These are phyloP conservation scores for Nyctalus aviator DNA, from an alignment of 2,797 vertebrate species.

Conservation along the genomic window DNA sequence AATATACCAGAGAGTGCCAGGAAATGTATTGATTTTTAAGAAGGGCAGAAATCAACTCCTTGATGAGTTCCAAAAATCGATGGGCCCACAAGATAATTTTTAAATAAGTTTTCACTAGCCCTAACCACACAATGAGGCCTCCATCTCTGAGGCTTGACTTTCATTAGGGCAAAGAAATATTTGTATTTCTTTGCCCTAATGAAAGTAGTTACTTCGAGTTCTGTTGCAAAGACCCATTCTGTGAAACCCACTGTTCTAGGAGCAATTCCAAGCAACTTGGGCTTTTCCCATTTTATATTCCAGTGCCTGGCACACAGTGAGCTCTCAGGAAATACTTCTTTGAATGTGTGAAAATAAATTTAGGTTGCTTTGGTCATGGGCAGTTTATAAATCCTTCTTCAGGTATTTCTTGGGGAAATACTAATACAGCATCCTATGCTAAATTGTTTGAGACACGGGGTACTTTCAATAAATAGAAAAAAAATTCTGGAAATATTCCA, in stretches of 20 bases:
- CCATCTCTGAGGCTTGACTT: neutral
- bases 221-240: neutral
- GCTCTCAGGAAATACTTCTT: neutral
- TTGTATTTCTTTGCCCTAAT: too few species aligned
- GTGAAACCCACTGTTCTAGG: neutral
- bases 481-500: constrained; percentile 14
- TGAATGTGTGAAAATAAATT: neutral
- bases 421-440: neutral
- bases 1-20: neutral
- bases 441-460: neutral
- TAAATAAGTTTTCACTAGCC: neutral
- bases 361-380: neutral
- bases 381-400: neutral
- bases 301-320: neutral
- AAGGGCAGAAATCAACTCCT: neutral
- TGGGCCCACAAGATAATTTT: neutral
- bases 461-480: constrained; percentile 42
- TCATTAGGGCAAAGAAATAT: neutral
- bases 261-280: neutral
- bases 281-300: neutral
- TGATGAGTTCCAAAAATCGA: neutral
- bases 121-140: neutral
- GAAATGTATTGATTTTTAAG: neutral
- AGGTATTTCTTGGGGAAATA: neutral
- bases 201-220: neutral